Percentiles rank a stretch among this genome's conserved stretches.
Conservation (phyloP, 2,797 vertebrate species). For the Acridotheres tristis region DNA sequence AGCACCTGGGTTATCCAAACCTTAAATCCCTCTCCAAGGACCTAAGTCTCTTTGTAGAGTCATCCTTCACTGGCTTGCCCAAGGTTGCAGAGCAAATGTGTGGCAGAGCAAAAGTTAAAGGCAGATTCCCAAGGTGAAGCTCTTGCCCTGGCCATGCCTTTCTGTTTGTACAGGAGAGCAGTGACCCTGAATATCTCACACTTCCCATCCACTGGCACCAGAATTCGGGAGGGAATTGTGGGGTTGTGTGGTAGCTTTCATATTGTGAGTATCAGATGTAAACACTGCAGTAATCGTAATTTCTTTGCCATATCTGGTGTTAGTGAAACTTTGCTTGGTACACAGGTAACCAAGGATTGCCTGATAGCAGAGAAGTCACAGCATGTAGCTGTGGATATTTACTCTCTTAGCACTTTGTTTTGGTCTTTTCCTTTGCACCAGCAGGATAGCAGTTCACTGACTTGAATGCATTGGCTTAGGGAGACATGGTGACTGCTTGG, state of each 20-base stretch:
- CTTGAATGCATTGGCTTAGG: background rate
- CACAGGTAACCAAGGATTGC: background rate
- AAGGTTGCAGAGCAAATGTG: background rate
- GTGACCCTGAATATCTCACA: background rate
- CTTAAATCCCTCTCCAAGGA: background rate
- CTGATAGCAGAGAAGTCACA: background rate
- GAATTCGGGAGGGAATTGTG: background rate
- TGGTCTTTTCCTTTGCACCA: background rate
- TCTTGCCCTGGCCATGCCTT: background rate
- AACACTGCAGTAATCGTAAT: background rate
- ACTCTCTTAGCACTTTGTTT: background rate
- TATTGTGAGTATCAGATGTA: background rate
- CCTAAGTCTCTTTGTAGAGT: background rate
- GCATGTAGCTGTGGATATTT: background rate
- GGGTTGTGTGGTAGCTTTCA: background rate
- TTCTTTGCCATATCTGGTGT: background rate
- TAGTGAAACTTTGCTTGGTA: background rate
- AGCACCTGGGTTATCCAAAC: background rate
- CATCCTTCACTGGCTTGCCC: background rate
- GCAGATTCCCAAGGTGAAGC: background rate
- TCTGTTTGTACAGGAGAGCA: rapidly evolving
- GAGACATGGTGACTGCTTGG: background rate
- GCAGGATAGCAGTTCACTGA: background rate
- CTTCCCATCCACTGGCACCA: background rate
- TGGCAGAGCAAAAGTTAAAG: background rate